Conservation (phyloP, 2,113 vertebrate species). For the Notarius quadriscutis region DNA sequence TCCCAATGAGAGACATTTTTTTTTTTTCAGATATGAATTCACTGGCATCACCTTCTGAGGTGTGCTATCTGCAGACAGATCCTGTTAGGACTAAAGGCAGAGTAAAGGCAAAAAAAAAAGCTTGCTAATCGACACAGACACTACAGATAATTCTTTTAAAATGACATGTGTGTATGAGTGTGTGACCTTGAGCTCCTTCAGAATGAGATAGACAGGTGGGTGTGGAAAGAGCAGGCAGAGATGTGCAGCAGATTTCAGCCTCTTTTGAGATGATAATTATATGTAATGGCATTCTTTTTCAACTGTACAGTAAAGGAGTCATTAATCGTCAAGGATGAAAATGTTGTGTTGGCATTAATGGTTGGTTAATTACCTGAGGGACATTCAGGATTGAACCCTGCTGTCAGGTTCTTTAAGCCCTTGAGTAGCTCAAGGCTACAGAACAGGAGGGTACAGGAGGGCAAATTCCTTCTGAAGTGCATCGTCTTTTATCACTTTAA, state of each 20-base stretch:
- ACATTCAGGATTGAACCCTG: conserved; percentile 70
- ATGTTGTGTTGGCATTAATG: conserved; percentile 51
- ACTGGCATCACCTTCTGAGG: background rate
- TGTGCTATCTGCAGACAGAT: background rate
- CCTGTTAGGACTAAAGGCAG: background rate
- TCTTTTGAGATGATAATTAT: conserved; percentile 56
- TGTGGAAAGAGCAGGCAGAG: conserved; percentile 16
- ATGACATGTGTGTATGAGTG: conserved; percentile 41
- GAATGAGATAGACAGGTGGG: conserved; percentile 60
- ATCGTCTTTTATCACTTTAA: conserved; percentile 75
- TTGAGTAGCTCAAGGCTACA: conserved; percentile 70
- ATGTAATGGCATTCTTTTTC: conserved; percentile 44
- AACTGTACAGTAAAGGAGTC: background rate
- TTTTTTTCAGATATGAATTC: background rate
- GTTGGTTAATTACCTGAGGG: conserved; percentile 75
- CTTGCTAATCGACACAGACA: background rate
- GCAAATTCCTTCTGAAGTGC: conserved; percentile 73
- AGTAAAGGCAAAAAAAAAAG: background rate
- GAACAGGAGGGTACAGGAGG: conserved; percentile 52
- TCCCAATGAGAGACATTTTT: background rate
- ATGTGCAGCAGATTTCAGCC: conserved; percentile 27
- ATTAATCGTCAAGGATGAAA: conserved; percentile 31
- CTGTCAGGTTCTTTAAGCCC: conserved; percentile 74
- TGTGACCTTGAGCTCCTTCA: conserved; percentile 37
- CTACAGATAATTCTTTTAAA: conserved; percentile 22